Percentiles rank a stretch among this genome's conserved stretches.
Evolutionary conservation across 1,140 invertebrate genomes (phyloP).

Genomic region (Polyergus mexicanus): DNA sequence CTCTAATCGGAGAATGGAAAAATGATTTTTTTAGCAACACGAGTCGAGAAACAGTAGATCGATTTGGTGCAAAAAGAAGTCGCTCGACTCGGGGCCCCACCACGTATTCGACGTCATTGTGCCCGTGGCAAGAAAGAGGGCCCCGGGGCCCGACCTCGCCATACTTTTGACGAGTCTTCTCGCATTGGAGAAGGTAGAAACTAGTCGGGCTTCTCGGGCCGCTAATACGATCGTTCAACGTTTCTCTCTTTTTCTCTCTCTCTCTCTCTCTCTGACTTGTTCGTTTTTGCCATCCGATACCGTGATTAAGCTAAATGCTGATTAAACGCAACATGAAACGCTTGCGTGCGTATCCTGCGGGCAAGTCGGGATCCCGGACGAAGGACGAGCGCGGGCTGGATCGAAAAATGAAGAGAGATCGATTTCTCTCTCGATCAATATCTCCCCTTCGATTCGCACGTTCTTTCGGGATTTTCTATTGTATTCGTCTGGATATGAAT

Average conservation of each 20-base stretch:
- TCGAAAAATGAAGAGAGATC: neutral
- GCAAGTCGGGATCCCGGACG: conserved; percentile 25
- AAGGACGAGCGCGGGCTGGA: conserved; percentile 35
- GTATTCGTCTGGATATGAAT: neutral
- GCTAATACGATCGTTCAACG: conserved; percentile 48
- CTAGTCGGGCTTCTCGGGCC: conserved; percentile 42
- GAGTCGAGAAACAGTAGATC: neutral
- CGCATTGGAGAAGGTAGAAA: conserved; percentile 53
- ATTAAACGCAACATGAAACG: conserved; percentile 59
- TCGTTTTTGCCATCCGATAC: conserved; percentile 44
- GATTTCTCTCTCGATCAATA: neutral
- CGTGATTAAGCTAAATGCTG: conserved; percentile 64
- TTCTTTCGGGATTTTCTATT: neutral
- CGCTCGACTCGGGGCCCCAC: neutral
- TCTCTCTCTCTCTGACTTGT: neutral
- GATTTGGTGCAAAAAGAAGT: neutral
- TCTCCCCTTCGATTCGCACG: neutral
- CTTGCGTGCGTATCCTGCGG: conserved; percentile 46
- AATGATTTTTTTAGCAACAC: neutral
- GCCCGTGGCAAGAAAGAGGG: conserved; percentile 33
- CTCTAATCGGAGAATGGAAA: too few species aligned
- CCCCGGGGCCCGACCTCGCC: conserved; percentile 55
- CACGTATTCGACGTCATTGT: conserved; percentile 51
- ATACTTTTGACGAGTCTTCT: conserved; percentile 56
- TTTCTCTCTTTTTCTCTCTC: conserved; percentile 10